A percentile compares a stretch with the other conserved stretches of the same genome.
phyloP scores from a whole-genome alignment of 1,140 invertebrate genomes.

The Aphelinus atriplicis region DNA sequence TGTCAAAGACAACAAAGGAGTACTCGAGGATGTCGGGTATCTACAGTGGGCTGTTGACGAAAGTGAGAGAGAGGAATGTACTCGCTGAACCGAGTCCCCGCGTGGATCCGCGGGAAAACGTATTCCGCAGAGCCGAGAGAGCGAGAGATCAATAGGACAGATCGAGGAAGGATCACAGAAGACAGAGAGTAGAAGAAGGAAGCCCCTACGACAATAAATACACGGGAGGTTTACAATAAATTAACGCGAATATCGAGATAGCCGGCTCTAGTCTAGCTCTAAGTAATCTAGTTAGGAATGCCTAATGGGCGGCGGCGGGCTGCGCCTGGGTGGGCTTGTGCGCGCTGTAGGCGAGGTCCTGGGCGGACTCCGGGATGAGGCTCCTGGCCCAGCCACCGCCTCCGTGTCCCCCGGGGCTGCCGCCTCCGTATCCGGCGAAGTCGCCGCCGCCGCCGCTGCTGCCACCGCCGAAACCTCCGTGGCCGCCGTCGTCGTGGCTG shows the following conservation, averaged over 20 bases:
- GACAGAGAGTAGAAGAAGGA: neutral
- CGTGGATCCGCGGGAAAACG: no score
- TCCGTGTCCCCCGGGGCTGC: constrained; percentile 65
- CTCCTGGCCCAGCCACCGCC: constrained; percentile 74
- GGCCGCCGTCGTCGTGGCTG: constrained; percentile 73
- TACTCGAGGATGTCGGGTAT: no score
- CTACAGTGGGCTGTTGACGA: no score
- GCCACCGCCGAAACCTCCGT: constrained; percentile 66
- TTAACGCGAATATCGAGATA: constrained; percentile 13
- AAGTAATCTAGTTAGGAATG: constrained; percentile 30
- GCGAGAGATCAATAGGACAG: constrained; percentile 25
- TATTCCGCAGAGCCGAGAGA: constrained; percentile 1
- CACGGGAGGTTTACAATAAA: constrained; percentile 19
- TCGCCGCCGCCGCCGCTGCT: constrained; percentile 66
- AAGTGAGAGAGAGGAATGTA: no score
- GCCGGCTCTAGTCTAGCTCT: constrained; percentile 3
- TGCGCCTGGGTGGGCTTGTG: constrained; percentile 67
- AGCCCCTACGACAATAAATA: constrained; percentile 12
- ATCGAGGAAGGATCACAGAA: neutral
- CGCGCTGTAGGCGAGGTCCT: constrained; percentile 78
- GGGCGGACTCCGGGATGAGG: constrained; percentile 71
- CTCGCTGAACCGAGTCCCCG: no score
- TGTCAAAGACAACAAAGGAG: no score
- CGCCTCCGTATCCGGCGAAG: constrained; percentile 69
- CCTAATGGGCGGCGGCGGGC: constrained; percentile 39